Percentiles rank a stretch among this genome's conserved stretches.
Conservation (phyloP, 2,888 invertebrate species). For the Cheilosia variabilis region DNA sequence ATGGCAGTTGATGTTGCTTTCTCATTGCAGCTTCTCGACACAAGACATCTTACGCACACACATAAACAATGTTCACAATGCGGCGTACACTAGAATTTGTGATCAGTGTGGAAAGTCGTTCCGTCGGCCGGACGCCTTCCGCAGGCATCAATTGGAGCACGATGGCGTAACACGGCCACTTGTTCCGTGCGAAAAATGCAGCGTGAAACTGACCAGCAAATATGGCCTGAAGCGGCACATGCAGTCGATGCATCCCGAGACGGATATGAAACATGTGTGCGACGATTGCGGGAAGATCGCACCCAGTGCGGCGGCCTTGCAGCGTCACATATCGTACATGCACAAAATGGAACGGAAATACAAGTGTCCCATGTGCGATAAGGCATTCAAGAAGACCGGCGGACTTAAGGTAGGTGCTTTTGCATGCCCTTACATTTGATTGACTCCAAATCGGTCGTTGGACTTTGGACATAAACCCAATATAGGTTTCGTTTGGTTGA, state of each 20-base stretch:
- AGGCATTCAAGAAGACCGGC: conserved; percentile 81
- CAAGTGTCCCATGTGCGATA: conserved; percentile 81
- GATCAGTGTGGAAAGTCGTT: conserved; percentile 82
- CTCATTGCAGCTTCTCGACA: conserved; percentile 79
- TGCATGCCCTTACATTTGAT: neutral
- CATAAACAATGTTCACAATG: conserved; percentile 79
- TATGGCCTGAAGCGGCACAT: conserved; percentile 81
- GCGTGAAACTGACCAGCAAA: conserved; percentile 79
- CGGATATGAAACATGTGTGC: conserved; percentile 79
- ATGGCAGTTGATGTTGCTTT: conserved; percentile 18
- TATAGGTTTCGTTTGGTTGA: too few relatives aligned
- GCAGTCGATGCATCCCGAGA: conserved; percentile 80
- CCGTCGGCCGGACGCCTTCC: conserved; percentile 79
- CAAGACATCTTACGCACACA: conserved; percentile 80
- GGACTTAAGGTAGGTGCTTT: conserved; percentile 78
- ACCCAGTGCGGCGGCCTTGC: conserved; percentile 79
- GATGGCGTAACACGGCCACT: conserved; percentile 78
- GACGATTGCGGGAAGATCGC: conserved; percentile 80
- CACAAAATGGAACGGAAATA: conserved; percentile 80
- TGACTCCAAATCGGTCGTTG: neutral
- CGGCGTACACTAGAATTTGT: conserved; percentile 81
- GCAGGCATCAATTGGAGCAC: conserved; percentile 81
- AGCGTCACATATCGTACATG: conserved; percentile 80
- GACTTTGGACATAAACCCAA: too few relatives aligned
- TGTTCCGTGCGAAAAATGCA: conserved; percentile 80